Conservation (phyloP, 2,888 invertebrate genomes). For the Carterocephalus palaemon region DNA sequence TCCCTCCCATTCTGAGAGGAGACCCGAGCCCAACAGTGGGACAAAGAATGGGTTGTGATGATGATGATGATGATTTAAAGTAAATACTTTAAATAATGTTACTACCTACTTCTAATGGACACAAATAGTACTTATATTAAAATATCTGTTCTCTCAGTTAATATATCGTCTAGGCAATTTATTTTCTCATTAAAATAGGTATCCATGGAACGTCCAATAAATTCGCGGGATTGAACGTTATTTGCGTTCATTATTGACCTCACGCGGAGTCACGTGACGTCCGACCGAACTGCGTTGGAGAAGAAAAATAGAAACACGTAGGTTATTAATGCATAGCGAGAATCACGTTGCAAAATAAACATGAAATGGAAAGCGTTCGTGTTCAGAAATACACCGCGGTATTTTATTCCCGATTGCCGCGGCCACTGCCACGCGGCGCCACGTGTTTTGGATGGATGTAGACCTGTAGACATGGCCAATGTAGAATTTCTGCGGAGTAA, state of each 20-base stretch:
- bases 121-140: no score
- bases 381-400: conserved; percentile 11
- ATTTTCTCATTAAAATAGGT: conserved; percentile 30
- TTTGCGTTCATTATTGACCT: conserved; percentile 1
- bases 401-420: conserved; percentile 12
- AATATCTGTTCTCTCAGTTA: not conserved
- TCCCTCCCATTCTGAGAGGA: no score
- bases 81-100: no score
- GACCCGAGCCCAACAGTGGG: no score
- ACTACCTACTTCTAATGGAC: no score
- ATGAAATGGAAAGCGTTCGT: conserved; percentile 16
- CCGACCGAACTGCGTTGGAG: not conserved
- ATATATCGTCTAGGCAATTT: not conserved
- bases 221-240: no score
- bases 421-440: not conserved
- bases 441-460: no score
- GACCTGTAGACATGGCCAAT: no score
- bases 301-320: conserved; percentile 10
- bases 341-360: conserved; percentile 8
- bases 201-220: not conserved
- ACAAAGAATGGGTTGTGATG: no score
- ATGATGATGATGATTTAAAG: no score
- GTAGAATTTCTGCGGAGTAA: no score
- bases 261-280: conserved; percentile 8
- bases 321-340: conserved; percentile 1